Conservation (phyloP, 1,140 invertebrate genomes). For the Lordiphosa clarofinis region DNA sequence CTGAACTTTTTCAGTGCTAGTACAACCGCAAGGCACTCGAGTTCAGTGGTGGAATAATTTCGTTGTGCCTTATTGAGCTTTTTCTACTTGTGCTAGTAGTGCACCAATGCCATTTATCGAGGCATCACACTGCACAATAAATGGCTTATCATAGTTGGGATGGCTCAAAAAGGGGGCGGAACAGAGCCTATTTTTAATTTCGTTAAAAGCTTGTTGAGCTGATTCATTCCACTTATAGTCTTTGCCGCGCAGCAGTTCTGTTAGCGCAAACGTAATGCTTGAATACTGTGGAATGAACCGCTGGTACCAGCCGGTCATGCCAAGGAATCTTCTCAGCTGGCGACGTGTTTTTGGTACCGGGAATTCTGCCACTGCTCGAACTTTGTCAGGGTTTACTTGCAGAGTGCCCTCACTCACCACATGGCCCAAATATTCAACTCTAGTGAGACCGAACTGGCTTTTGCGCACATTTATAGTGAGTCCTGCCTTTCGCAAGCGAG, state of each 20-base stretch:
- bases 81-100: neutral
- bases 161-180: constrained; percentile 59
- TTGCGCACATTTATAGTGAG: constrained; percentile 1
- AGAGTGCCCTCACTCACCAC: too few species aligned
- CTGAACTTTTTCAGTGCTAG: constrained; percentile 10
- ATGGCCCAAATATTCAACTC: too few species aligned
- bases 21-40: constrained; percentile 12
- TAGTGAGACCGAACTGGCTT: neutral
- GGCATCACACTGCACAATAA: constrained; percentile 76
- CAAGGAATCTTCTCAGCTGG: neutral
- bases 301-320: neutral
- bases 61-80: constrained; percentile 2
- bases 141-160: constrained; percentile 70
- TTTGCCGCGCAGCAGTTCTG: constrained; percentile 4
- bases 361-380: neutral
- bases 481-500: neutral
- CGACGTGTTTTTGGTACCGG: neutral
- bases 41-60: constrained; percentile 13
- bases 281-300: neutral
- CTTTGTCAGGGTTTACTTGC: too few species aligned
- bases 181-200: constrained; percentile 2
- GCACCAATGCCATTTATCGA: neutral
- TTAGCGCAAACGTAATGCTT: constrained; percentile 33
- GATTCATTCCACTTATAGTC: constrained; percentile 10
- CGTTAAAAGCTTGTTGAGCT: constrained; percentile 60